Base-by-base conservation (phyloP, 35 echinoderm and acorn worm genomes). In the Hemicentrotus pulcherrimus region DNA sequence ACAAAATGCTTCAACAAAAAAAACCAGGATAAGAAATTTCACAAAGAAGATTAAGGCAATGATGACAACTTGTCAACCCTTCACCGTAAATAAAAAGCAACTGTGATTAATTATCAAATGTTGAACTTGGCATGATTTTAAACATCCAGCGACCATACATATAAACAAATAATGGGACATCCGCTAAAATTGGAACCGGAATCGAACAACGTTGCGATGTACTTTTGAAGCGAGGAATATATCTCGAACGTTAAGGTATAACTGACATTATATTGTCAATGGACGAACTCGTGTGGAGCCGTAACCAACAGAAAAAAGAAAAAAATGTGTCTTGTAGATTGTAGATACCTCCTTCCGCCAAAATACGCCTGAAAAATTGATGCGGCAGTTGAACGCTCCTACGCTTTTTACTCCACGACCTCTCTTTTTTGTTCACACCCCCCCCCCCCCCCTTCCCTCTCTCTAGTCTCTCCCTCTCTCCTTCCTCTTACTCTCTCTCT, bases 311-410 rank as follows among this genome's bases (percentile, higher is more conserved):
- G 35, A 41, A 41, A 41, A 41, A 28, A 78, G 6, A 78, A 41
- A 28, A 78, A 0, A 78, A n/a, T 22, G 65, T 28, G 24, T 78
- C 22, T 78, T 78, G 19, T 22, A n/a, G 24, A 78, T 28, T 22
- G 19, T 4, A 28, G 19, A 22, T 6, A 6, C 28, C 65, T 78
- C 65, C 28, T 78, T 22, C 65, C 65, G 65, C 65, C 65, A 78
- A 78, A 78, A 78, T 28, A 78, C 65, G 6, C n/a, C 65, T 78
- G 65, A 78, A 78, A 78, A 78, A 78, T 78, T 78, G 65, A 78
- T 78, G 65, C 65, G 65, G 65, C 65, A 78, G 65, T 78, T 78
- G 65, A 78, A 78, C 65, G 65, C 65, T 78, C 65, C 28, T 78
- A 1, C 65, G 65, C 65, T 78, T 78, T 78, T 78, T 78, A 78